Conservation (phyloP, 1,140 invertebrate species). For the Polypedilum vanderplanki region DNA sequence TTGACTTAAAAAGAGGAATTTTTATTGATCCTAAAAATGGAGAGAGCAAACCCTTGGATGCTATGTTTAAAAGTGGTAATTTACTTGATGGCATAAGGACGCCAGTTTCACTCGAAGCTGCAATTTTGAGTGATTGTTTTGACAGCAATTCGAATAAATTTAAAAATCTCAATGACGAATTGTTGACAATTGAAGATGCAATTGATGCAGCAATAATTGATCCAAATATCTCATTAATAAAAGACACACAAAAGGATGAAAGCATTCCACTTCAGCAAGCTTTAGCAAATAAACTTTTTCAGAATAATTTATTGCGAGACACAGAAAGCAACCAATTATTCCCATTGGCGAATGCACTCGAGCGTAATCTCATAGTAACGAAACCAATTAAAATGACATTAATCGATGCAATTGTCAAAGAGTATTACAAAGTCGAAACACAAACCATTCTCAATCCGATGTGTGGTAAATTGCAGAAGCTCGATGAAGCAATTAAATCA, state of each 20-base stretch:
- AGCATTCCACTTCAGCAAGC: slow-evolving; percentile 64
- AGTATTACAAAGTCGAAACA: slow-evolving; percentile 67
- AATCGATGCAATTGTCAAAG: slow-evolving; percentile 67
- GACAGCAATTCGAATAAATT: slow-evolving; percentile 64
- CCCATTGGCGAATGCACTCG: slow-evolving; percentile 61
- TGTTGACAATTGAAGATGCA: slow-evolving; percentile 64
- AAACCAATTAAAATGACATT: slow-evolving; percentile 61
- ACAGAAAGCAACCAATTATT: slow-evolving; percentile 59
- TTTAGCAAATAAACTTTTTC: slow-evolving; percentile 58
- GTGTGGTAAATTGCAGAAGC: slow-evolving; percentile 62
- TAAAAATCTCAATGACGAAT: slow-evolving; percentile 60
- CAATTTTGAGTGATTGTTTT: slow-evolving; percentile 63
- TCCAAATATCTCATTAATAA: slow-evolving; percentile 72
- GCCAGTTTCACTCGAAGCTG: slow-evolving; percentile 69
- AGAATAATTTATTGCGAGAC: slow-evolving; percentile 59
- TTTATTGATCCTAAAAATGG: slow-evolving; percentile 62
- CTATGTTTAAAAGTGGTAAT: slow-evolving; percentile 61
- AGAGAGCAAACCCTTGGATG: slow-evolving; percentile 58
- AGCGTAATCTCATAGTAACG: slow-evolving; percentile 61
- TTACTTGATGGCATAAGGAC: slow-evolving; percentile 58
- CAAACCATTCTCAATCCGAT: slow-evolving; percentile 75
- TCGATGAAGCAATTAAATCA: slow-evolving; percentile 62
- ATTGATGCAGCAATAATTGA: slow-evolving; percentile 73
- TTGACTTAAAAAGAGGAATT: slow-evolving; percentile 65
- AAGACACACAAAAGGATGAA: slow-evolving; percentile 62